Evolutionary conservation across 2,113 vertebrate genomes (phyloP).

Genomic region (Herpailurus yagouaroundi): DNA sequence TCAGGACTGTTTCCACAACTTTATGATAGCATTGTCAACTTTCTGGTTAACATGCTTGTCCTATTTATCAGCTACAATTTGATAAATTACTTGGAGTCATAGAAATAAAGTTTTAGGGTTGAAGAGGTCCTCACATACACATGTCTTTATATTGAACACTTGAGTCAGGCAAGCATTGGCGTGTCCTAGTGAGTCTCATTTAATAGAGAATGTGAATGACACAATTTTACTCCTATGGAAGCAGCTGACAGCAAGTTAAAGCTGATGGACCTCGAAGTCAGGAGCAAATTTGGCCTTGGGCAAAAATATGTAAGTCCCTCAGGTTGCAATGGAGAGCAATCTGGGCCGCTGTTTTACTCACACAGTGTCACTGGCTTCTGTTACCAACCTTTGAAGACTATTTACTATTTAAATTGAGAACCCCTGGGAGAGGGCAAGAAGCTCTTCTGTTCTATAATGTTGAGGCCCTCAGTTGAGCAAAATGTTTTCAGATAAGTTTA

Average conservation of each 20-base stretch:
- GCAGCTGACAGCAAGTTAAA: slow-evolving; percentile 36
- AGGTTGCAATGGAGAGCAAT: not conserved
- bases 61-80: slow-evolving; percentile 60
- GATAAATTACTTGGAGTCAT: slow-evolving; percentile 54
- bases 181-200: not conserved
- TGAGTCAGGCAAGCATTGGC: not conserved
- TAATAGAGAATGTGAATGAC: not conserved
- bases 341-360: not conserved
- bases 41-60: slow-evolving; percentile 61
- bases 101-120: slow-evolving; percentile 42
- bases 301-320: slow-evolving; percentile 33
- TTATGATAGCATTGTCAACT: not conserved
- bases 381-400: not conserved
- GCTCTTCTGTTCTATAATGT: not conserved
- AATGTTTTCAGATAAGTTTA: not conserved
- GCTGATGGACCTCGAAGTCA: slow-evolving; percentile 36
- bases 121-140: not conserved
- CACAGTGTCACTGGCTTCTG: not conserved
- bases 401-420: not conserved
- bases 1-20: slow-evolving; percentile 48
- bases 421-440: not conserved
- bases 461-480: not conserved
- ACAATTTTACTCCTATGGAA: not conserved
- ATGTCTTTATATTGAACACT: not conserved
- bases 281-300: slow-evolving; percentile 47